phyloP scores from a whole-genome alignment of 2,113 vertebrate genomes.

The Stigmatopora argus region DNA sequence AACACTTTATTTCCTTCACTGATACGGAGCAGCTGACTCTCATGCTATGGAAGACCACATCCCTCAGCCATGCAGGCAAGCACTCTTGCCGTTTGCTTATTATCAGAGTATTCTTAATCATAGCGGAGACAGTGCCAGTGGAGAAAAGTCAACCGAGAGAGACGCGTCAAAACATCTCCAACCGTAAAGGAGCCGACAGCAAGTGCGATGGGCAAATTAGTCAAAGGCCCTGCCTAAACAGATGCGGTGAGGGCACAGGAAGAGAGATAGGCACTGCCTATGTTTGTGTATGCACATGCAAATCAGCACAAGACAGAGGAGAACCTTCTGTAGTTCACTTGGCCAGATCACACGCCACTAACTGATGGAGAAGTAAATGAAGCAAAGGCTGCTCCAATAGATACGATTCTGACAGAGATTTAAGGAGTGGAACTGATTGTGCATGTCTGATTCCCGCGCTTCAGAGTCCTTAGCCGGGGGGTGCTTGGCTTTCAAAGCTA shows the following conservation, averaged over 20 bases:
- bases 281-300: conserved; percentile 41
- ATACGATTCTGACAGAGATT: conserved; percentile 78
- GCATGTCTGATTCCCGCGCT: conserved; percentile 77
- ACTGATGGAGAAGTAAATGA: conserved; percentile 79
- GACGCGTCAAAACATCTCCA: conserved; percentile 72
- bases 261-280: conserved; percentile 31
- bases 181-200: conserved; percentile 71
- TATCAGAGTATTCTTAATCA: conserved; percentile 72
- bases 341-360: conserved; percentile 76
- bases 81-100: conserved; percentile 67
- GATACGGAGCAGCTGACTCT: conserved; percentile 50
- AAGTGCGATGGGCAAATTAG: conserved; percentile 73
- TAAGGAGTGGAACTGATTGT: conserved; percentile 80
- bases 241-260: conserved; percentile 59
- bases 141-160: conserved; percentile 61
- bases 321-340: conserved; percentile 65
- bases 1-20: conserved; percentile 39
- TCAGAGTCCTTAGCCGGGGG: conserved; percentile 74
- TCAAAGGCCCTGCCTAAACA: conserved; percentile 67
- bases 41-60: conserved; percentile 46
- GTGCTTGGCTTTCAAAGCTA: conserved; percentile 77
- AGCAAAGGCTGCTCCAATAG: conserved; percentile 76
- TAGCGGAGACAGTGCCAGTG: conserved; percentile 62
- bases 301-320: conserved; percentile 54
- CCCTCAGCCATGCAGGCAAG: conserved; percentile 46